phyloP scores from a whole-genome alignment of 2,797 vertebrate species.

The Hemibagrus guttatus region DNA sequence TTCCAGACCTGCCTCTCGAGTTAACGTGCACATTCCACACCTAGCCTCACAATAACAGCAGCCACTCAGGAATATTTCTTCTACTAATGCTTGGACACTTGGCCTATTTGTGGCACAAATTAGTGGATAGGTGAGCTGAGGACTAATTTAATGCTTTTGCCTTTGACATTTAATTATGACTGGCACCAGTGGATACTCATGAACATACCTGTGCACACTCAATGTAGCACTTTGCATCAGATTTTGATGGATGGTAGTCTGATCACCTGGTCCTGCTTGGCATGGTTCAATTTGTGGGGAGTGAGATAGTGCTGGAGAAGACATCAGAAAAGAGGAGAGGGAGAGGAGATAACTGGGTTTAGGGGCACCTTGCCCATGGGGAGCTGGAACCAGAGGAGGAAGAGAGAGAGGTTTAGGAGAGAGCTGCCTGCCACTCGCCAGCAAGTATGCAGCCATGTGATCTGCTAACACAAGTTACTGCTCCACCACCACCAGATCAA shows the following conservation, averaged over 20 bases:
- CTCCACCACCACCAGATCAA: not conserved
- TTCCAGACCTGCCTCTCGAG: not conserved
- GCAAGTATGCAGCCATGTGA: not conserved
- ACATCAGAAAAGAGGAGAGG: not conserved
- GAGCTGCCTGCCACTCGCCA: not conserved
- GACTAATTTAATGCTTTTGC: no score
- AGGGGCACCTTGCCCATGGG: not conserved
- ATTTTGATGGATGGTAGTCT: no score
- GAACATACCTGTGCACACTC: no score
- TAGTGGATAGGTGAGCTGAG: not conserved
- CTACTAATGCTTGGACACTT: not conserved
- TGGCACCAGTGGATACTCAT: no score
- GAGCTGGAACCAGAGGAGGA: no score
- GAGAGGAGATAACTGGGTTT: not conserved
- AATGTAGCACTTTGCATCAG: no score
- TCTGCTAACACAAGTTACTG: not conserved
- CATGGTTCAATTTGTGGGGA: not conserved
- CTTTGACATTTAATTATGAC: no score
- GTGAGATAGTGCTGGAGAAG: not conserved
- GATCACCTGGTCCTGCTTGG: not conserved
- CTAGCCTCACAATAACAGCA: not conserved
- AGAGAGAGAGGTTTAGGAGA: not conserved
- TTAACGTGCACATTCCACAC: not conserved
- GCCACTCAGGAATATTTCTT: not conserved
- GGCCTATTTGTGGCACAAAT: not conserved